Evolutionary conservation across 2,113 vertebrate genomes (phyloP), one percentile per base, ranked within the genome.

Genomic region (Poeciliopsis occidentalis): DNA sequence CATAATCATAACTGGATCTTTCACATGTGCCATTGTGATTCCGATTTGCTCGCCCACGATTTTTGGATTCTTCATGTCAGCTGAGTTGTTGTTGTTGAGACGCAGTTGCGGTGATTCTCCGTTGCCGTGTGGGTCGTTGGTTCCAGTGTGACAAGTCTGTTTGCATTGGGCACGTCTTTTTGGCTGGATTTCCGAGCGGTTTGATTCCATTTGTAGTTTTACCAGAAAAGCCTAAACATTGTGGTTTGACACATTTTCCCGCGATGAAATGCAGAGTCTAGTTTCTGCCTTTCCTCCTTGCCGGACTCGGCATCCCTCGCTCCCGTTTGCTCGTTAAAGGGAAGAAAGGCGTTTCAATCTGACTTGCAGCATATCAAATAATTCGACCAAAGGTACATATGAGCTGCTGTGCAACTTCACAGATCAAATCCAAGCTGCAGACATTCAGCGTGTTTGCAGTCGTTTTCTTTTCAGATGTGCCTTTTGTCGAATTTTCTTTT

Each of bases 321-420:
- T 10, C 39, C 39, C n/a, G 1, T n/a, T 41, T 17, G 39, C 64
- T 15, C n/a, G 6, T 34, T 37, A 95, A 95, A 95, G 95, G 95
- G 93, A 94, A 94, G 90, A 91, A 64, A 77, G 27, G 82, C 65
- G 77, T 88, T 83, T 83, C 29, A 78, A 73, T 75, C 64, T 67
- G 73, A 69, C 80, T 80, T 44, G 65, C 76, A 69, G 60, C 73
- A 60, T 69, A 68, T 85, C 75, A 37, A 47, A 63, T 69, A 75
- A 80, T 84, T 79, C 60, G 79, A 73, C 64, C 37, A 81, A 89
- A 90, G 91, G 93, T 93, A 92, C 91, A 93, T 15, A 69, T 4
- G 82, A 88, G 81, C n/a, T 26, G 76, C 80, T 76, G 82, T 87
- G 82, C 84, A 75, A 83, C 39, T 69, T 22, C 62, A n/a, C 54